A percentile compares a stretch with the other conserved stretches of the same genome.
Evolutionary conservation across 2,888 invertebrate genomes (phyloP).

Genomic region (Cheilosia soror): DNA sequence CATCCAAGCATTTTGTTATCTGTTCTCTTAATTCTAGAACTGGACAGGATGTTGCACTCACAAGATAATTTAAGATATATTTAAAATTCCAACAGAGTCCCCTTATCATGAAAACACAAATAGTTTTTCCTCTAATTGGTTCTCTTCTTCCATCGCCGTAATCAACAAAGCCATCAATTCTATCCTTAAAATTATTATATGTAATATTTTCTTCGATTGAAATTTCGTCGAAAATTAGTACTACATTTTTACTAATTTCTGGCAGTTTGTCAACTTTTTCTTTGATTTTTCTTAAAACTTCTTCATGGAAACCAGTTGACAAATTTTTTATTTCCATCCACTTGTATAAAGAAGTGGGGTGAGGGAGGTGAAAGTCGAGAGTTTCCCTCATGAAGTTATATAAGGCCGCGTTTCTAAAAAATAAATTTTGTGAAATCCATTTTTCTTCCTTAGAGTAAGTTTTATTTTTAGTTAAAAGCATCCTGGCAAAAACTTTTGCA

Average conservation of each 20-base stretch:
- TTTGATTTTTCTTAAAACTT: neutral
- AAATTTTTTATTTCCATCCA: constrained; percentile 11
- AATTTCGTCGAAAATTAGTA: constrained; percentile 1
- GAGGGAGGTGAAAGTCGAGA: too few species aligned
- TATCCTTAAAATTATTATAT: neutral
- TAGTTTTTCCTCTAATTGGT: neutral
- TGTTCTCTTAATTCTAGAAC: constrained; percentile 1
- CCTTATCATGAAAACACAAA: constrained; percentile 8
- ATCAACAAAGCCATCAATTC: too few species aligned
- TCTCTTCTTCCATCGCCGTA: neutral
- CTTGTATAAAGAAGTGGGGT: neutral
- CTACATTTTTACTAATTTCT: constrained; percentile 3
- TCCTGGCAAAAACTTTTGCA: too few species aligned
- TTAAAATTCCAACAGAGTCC: neutral
- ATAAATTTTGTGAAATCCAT: constrained; percentile 1
- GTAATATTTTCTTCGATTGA: constrained; percentile 3
- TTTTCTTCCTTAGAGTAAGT: constrained; percentile 3
- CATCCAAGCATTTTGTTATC: constrained; percentile 10
- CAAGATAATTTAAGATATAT: constrained; percentile 2
- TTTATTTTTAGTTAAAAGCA: neutral
- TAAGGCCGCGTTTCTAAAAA: too few species aligned
- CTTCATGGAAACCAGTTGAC: neutral
- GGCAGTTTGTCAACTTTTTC: neutral
- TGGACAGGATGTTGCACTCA: constrained; percentile 5
- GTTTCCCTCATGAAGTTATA: too few species aligned